A percentile compares a stretch with the other conserved stretches of the same genome.
phyloP scores from a whole-genome alignment of 2,113 vertebrate species.

The Cnemophilus loriae region DNA sequence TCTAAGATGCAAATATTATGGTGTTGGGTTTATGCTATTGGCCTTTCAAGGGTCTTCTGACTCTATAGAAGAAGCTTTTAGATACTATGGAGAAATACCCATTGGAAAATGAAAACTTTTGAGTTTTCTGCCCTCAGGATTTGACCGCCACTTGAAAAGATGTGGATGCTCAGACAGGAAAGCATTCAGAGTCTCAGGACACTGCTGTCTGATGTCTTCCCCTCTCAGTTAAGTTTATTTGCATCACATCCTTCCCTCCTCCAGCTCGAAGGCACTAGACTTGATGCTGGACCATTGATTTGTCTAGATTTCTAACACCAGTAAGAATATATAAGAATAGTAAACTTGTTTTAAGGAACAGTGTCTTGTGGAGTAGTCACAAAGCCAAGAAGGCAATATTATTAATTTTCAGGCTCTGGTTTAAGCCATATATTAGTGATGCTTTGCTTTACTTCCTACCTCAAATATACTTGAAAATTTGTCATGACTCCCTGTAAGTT shows the following conservation, averaged over 20 bases:
- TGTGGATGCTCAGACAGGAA: background rate
- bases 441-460: background rate
- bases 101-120: background rate
- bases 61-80: background rate
- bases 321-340: background rate
- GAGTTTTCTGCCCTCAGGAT: background rate
- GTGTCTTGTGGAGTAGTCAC: background rate
- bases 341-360: background rate
- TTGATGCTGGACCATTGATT: background rate
- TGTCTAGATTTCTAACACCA: background rate
- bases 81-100: background rate
- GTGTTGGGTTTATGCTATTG: background rate
- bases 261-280: background rate
- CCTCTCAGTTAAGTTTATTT: background rate
- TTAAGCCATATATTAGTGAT: background rate
- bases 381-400: background rate
- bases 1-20: background rate
- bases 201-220: background rate
- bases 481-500: background rate
- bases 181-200: background rate
- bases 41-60: background rate
- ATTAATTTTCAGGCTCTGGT: background rate
- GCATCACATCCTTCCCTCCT: background rate
- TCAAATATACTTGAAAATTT: background rate
- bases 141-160: background rate